Evolutionary conservation across 2,888 invertebrate genomes (phyloP).

Genomic region (Leptopilina drosophilae): DNA sequence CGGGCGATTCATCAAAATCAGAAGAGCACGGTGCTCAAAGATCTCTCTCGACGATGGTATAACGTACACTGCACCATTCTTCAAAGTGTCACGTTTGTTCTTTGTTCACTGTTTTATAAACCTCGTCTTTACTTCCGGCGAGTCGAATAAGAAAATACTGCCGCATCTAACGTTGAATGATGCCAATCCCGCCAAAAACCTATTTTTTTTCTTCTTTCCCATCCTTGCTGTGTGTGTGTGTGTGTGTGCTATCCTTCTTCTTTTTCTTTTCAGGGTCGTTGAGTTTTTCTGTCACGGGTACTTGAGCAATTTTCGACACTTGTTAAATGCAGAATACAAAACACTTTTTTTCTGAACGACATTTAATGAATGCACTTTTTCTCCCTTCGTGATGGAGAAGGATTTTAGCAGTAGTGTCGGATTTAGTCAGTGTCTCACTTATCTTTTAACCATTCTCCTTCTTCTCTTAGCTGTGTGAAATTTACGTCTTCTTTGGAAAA

Average conservation of each 20-base stretch:
- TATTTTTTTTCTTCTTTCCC: conserved; percentile 13
- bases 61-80: conserved; percentile 59
- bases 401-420: too few relatives aligned
- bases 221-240: too few relatives aligned
- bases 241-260: background rate
- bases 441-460: too few relatives aligned
- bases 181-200: conserved; percentile 16
- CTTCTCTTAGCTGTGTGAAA: too few relatives aligned
- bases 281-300: background rate
- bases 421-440: too few relatives aligned
- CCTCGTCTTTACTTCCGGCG: conserved; percentile 24
- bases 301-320: background rate
- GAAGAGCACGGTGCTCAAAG: conserved; percentile 46
- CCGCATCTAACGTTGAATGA: conserved; percentile 14
- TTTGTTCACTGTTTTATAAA: conserved; percentile 38
- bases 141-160: conserved; percentile 29
- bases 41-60: conserved; percentile 35
- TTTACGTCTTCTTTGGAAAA: too few relatives aligned
- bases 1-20: conserved; percentile 65
- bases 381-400: too few relatives aligned
- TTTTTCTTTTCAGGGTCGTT: background rate
- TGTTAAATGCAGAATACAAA: too few relatives aligned
- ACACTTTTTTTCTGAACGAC: too few relatives aligned
- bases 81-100: conserved; percentile 44
- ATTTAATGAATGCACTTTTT: too few relatives aligned